Conservation (phyloP, 2,888 invertebrate genomes). For the Synanthedon tipuliformis region DNA sequence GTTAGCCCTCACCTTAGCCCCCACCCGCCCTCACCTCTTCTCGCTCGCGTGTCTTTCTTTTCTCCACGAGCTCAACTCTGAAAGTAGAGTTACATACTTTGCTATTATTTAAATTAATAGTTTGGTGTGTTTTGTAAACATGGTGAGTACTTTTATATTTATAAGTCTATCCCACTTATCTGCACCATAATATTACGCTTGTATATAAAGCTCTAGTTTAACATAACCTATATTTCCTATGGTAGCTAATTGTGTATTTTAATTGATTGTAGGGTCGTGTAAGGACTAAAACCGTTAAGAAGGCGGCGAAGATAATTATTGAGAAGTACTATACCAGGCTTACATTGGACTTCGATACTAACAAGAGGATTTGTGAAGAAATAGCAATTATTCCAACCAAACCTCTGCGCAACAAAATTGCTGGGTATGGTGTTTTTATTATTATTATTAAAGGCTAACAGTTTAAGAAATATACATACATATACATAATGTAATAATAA, state of each 20-base stretch:
- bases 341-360: constrained; percentile 98
- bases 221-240: too few species aligned
- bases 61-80: too few species aligned
- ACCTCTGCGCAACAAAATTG: constrained; percentile 97
- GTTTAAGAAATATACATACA: too few species aligned
- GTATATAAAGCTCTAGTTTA: too few species aligned
- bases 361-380: constrained; percentile 99
- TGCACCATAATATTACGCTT: too few species aligned
- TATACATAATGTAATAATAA: too few species aligned
- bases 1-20: too few species aligned
- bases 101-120: too few species aligned
- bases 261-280: constrained; percentile 89
- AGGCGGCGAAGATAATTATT: constrained; percentile 98
- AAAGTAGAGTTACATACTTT: too few species aligned
- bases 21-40: too few species aligned
- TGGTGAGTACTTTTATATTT: constrained; percentile 42
- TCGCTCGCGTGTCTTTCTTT: too few species aligned
- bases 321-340: constrained; percentile 99
- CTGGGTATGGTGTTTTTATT: constrained; percentile 78
- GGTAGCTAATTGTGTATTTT: constrained; percentile 1
- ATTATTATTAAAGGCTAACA: too few species aligned
- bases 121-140: constrained; percentile 29
- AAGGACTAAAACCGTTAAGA: constrained; percentile 99
- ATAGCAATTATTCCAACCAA: constrained; percentile 99
- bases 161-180: neutral